These are phyloP conservation scores for Mythimna loreyi DNA, from an alignment of 2,888 invertebrate genomes.

Conservation along the genomic window DNA sequence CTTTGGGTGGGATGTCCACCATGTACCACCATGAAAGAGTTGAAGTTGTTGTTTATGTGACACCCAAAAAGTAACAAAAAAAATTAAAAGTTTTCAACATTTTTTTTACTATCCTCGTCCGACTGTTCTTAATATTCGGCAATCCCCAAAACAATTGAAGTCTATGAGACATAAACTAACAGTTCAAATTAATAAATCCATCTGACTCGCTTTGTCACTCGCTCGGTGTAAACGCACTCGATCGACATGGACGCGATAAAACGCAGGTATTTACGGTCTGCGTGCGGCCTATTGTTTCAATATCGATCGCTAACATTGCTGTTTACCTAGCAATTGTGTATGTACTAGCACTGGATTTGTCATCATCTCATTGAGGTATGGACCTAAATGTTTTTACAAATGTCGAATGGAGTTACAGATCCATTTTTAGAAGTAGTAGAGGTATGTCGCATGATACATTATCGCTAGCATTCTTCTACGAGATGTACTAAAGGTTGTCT, in stretches of 20 bases:
- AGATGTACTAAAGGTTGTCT: no score
- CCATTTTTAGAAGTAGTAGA: neutral
- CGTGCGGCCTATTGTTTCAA: conserved; percentile 76
- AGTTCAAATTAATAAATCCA: no score
- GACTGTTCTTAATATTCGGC: no score
- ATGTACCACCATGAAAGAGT: no score
- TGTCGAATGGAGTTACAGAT: neutral
- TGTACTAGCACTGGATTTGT: conserved; percentile 54
- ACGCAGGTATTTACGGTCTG: conserved; percentile 81
- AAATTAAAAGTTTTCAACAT: no score
- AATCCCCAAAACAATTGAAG: no score
- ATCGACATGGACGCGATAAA: conserved; percentile 70
- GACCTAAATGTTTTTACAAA: neutral
- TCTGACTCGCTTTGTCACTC: conserved; percentile 5
- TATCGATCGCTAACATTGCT: conserved; percentile 61
- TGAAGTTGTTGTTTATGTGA: no score
- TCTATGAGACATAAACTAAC: no score
- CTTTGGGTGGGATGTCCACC: no score
- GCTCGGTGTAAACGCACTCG: conserved; percentile 29
- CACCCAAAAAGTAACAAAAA: no score
- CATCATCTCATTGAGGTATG: neutral
- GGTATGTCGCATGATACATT: neutral
- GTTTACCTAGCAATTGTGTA: conserved; percentile 57
- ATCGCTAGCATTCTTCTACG: no score
- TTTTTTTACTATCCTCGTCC: no score